Base-by-base conservation (phyloP, 2,113 vertebrate genomes). In the Semnornis frantzii region DNA sequence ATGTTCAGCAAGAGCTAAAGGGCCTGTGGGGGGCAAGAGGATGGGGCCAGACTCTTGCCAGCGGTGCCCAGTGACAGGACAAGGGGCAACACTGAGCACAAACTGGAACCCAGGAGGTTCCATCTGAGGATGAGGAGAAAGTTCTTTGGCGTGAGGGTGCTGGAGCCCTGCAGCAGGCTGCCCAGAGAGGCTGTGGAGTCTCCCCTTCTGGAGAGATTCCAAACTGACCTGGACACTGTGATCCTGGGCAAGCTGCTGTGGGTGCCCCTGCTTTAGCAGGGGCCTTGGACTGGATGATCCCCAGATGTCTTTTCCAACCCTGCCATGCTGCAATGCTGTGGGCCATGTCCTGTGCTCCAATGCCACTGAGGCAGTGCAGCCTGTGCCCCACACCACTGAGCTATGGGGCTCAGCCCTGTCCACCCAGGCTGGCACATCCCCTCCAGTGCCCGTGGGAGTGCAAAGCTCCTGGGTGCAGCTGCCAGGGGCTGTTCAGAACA, bases 401-500 rank as follows among this genome's bases (percentile, higher is more conserved):
- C 42, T 66, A 8, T 68, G 30, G 42, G 42, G 30, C 65, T 48
- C 44, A 34, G 34, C 72, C 6, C 16, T 0, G 2, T 55, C 21
- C 18, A 18, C 33, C 8, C 34, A 0, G 1, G 18, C 39, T 46
- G 50, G 33, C 75, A 30, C 12, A 0, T 27, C 13, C 28, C 50
- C 68, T 31, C 48, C 5, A 0, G 78, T 4, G 9, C 27, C 68
- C 1, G 11, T 1, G 33, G 58, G n/a, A 2, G 3, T 12, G 52
- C 58, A 44, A 6, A 63, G 24, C 75, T 8, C 75, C 10, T 7
- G 21, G 8, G 12, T 18, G 8, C 74, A 18, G 57, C 65, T 79
- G 63, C 37, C 75, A 52, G 33, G 33, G 42, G 28, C 48, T 6
- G 10, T 6, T 30, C 63, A 5, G 4, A 9, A 23, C 2, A 50